Percentiles rank a stretch among this genome's conserved stretches.
Evolutionary conservation across 2,888 invertebrate species (phyloP).

Genomic region (Macrostomum cliftonense): DNA sequence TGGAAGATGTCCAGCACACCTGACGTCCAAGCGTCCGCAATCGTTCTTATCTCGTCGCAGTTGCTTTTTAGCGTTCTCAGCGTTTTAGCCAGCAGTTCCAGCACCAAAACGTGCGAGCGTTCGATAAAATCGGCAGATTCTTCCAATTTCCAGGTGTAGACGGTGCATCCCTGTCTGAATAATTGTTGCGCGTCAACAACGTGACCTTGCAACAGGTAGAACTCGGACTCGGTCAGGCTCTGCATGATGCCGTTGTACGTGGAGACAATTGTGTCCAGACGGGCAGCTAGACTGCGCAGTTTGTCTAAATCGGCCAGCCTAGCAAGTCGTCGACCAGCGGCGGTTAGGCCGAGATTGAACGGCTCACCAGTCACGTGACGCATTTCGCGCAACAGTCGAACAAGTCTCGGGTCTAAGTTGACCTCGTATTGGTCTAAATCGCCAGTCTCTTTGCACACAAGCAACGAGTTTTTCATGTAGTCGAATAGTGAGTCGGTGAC

Average conservation of each 20-base stretch:
- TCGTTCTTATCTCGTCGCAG: slow-evolving; percentile 26
- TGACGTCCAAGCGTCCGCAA: slow-evolving; percentile 13
- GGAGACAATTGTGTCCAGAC: slow-evolving; percentile 32
- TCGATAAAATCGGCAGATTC: slow-evolving; percentile 36
- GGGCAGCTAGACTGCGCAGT: slow-evolving; percentile 26
- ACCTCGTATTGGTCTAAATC: slow-evolving; percentile 33
- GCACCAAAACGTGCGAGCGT: slow-evolving; percentile 30
- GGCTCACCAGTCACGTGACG: slow-evolving; percentile 30
- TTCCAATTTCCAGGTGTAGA: slow-evolving; percentile 32
- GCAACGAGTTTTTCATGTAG: slow-evolving; percentile 29
- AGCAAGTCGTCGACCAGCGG: slow-evolving; percentile 25
- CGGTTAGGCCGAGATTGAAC: slow-evolving; percentile 24
- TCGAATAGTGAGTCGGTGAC: slow-evolving; percentile 27
- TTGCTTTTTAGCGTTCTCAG: slow-evolving; percentile 33
- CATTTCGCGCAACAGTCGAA: slow-evolving; percentile 30
- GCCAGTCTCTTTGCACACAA: slow-evolving; percentile 19
- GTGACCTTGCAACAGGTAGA: slow-evolving; percentile 31
- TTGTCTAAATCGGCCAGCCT: slow-evolving; percentile 26
- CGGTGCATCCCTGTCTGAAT: no score
- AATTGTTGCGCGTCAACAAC: slow-evolving; percentile 30
- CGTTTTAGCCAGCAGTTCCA: slow-evolving; percentile 29
- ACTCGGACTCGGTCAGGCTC: slow-evolving; percentile 30
- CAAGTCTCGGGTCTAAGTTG: slow-evolving; percentile 32
- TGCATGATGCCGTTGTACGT: slow-evolving; percentile 35
- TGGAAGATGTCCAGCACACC: slow-evolving; percentile 25